Evolutionary conservation across 2,113 vertebrate genomes (phyloP), one percentile per base, ranked within the genome.

Genomic region (Clarias macrocephalus): DNA sequence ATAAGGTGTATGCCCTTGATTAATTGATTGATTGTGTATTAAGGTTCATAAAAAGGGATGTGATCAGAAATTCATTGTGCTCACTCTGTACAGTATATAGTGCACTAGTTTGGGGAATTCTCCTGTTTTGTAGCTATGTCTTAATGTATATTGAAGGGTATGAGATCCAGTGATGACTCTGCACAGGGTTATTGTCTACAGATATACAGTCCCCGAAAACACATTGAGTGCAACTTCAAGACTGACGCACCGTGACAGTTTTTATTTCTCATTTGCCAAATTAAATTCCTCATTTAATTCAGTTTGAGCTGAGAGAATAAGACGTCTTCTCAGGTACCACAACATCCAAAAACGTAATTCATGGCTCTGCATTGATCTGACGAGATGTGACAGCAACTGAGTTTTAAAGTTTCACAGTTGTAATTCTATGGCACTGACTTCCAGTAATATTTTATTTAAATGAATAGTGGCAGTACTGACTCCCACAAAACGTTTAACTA

Each of bases 341-440:
- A 1, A 42, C 37, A 2, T 62, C 1, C 13, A 11, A 48, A 63
- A 63, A 25, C 33, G 4, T 25, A 21, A 23, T 62, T 82, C 21
- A 23, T 21, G 80, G 65, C 37, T 68, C 30, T 72, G 68, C 19
- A 72, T 6, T 2, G 4, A 30, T 28, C 1, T 30, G 66, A n/a
- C 30, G 37, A 88, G 52, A 82, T 19, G 10, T 83, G 79, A 57
- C 54, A 21, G 16, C 18, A 65, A 75, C 68, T 5, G 8, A 86
- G 6, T 70, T 84, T 84, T 65, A 30, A 9, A 68, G 73, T 75
- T 59, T 65, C 80, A 86, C 25, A 80, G 37, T 7, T 72, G 19
- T 72, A 2, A 37, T 37, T 72, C 68, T 4, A 2, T 2, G 21
- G 30, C 16, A 19, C 6, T 72, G 16, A 19, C 42, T 72, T 72